These are phyloP conservation scores for Nowickia ferox DNA, from an alignment of 2,888 invertebrate genomes.

Conservation along the genomic window DNA sequence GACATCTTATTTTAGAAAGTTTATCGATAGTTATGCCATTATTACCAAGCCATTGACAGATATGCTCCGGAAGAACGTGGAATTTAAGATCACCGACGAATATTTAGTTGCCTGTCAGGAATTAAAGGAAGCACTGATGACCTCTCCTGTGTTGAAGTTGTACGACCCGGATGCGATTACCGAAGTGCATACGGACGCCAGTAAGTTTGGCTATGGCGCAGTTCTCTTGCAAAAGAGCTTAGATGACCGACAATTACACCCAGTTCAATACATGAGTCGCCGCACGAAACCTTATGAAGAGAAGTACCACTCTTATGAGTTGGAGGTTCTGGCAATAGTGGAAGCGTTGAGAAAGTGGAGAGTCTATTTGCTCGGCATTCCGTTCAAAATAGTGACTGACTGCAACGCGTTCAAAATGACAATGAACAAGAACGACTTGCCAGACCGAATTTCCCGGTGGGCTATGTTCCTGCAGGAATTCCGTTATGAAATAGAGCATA, in stretches of 20 bases:
- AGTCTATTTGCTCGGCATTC: neutral
- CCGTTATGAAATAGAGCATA: too few species aligned
- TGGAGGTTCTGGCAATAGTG: neutral
- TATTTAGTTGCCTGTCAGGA: neutral
- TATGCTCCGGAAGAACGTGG: neutral
- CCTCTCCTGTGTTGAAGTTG: neutral
- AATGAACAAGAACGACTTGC: neutral
- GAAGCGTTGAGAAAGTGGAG: neutral
- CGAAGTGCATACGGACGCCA: neutral
- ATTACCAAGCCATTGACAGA: neutral
- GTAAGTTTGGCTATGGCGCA: neutral
- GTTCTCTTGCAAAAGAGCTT: neutral
- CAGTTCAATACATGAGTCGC: neutral
- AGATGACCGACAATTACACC: neutral
- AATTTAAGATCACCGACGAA: neutral
- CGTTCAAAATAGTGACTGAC: neutral
- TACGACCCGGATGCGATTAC: neutral
- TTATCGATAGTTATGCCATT: neutral
- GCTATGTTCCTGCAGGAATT: neutral
- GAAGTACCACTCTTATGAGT: neutral
- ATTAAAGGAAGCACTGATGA: neutral
- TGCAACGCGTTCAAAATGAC: neutral
- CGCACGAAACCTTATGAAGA: neutral
- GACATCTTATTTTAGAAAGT: neutral
- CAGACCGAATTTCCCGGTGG: neutral